Conservation (phyloP, 1,140 invertebrate species). For the Microplitis demolitor region DNA sequence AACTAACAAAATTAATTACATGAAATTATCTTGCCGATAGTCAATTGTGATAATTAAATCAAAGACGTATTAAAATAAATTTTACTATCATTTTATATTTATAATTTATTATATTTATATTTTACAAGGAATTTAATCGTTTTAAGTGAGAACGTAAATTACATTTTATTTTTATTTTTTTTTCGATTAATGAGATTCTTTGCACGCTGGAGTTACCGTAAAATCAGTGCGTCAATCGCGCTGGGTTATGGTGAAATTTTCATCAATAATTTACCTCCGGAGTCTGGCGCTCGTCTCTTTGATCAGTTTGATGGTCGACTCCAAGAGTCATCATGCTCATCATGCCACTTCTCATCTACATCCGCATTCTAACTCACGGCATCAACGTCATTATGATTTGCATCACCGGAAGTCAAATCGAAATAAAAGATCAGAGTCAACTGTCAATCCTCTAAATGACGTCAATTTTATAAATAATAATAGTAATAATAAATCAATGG, state of each 20-base stretch:
- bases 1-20: neutral
- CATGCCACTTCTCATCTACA: neutral
- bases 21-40: neutral
- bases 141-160: neutral
- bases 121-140: neutral
- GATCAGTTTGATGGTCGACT: neutral
- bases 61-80: neutral
- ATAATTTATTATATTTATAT: neutral
- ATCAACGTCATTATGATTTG: neutral
- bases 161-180: no score
- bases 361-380: neutral
- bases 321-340: neutral
- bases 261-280: neutral
- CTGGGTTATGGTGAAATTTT: slow-evolving; percentile 18
- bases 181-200: slow-evolving; percentile 16
- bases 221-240: slow-evolving; percentile 1
- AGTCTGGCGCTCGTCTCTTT: neutral
- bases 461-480: no score
- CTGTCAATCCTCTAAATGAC: neutral
- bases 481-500: no score
- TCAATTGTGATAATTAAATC: neutral
- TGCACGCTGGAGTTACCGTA: neutral
- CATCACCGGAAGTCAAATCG: neutral
- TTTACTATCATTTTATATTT: no score
- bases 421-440: neutral